Evolutionary conservation across 1,140 invertebrate genomes (phyloP).

Genomic region (Saccostrea cuccullata): DNA sequence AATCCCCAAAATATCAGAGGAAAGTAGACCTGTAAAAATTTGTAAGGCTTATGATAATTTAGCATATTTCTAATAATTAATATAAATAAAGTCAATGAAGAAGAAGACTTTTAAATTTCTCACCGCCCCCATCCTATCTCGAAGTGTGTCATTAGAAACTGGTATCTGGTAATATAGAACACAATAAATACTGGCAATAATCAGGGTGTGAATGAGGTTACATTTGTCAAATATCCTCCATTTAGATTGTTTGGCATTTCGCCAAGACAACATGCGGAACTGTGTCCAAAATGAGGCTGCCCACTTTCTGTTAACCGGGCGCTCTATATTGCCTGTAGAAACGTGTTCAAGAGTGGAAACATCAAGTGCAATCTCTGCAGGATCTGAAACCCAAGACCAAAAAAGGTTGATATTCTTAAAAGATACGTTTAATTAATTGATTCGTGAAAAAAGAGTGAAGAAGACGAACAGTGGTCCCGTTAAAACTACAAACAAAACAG

Average conservation of each 20-base stretch:
- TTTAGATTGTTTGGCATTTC: constrained; percentile 89
- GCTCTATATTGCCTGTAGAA: neutral
- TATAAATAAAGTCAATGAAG: neutral
- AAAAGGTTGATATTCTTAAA: too few relatives aligned
- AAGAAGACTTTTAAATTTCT: constrained; percentile 38
- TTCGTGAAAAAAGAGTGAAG: too few relatives aligned
- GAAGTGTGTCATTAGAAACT: constrained; percentile 85
- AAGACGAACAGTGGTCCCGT: too few relatives aligned
- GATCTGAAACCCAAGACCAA: neutral
- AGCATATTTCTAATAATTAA: neutral
- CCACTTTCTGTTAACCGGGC: constrained; percentile 79
- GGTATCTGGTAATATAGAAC: constrained; percentile 89
- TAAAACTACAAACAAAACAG: too few relatives aligned
- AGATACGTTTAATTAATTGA: too few relatives aligned
- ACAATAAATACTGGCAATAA: constrained; percentile 86
- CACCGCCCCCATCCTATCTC: constrained; percentile 89
- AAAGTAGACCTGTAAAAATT: constrained; percentile 22
- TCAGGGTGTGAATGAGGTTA: constrained; percentile 89
- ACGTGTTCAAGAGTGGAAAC: neutral
- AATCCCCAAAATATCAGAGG: constrained; percentile 6
- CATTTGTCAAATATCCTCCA: constrained; percentile 88
- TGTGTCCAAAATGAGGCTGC: constrained; percentile 90
- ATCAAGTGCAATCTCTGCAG: neutral
- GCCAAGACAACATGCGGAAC: constrained; percentile 86
- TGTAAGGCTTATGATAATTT: neutral